Base-by-base conservation (phyloP, 2,888 invertebrate genomes). In the Leucophora obtusa region DNA sequence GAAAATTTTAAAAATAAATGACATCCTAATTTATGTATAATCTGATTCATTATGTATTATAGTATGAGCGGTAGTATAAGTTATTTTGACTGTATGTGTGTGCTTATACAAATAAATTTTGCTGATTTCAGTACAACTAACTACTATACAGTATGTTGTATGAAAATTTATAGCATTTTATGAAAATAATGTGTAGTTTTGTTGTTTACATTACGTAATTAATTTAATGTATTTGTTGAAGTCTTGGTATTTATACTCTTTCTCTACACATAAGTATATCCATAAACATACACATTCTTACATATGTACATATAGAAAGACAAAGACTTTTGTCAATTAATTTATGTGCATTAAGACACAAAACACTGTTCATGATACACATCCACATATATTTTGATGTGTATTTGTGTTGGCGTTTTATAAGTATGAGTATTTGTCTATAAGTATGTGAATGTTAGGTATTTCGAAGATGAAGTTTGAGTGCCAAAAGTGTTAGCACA, bases 211-310 rank as follows among this genome's bases (percentile, higher is more conserved):
- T 73, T 59, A 70, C 76, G 70, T 81, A 81, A 81, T 81, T 81
- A 81, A 81, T 81, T 81, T 81, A 81, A 81, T 73, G 76, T 73
- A 81, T 77, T 81, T 81, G 80, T 51, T 73, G 60, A 78, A 77
- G 73, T 43, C 43, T 74, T 74, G 35, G 47, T 79, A 78, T 78
- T 75, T 78, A 77, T 78, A 51, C 62, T 63, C 56, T 28, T 71
- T 63, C 60, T 58, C 33, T 21, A 51, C 11, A 60, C n/a, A 56
- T 50, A 59, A 14, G 50, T 56, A 72, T n/a, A 47, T 28, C 50
- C 50, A 17, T 38, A 62, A n/a, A n/a, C n/a, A n/a, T n/a, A n/a
- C n/a, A n/a, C n/a, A n/a, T n/a, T n/a, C n/a, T n/a, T n/a, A n/a
- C n/a, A n/a, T n/a, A n/a, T n/a, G n/a, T 7, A 43, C 60, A 21